phyloP scores from a whole-genome alignment of 2,113 vertebrate genomes.

The Himantopus leucocephalus region DNA sequence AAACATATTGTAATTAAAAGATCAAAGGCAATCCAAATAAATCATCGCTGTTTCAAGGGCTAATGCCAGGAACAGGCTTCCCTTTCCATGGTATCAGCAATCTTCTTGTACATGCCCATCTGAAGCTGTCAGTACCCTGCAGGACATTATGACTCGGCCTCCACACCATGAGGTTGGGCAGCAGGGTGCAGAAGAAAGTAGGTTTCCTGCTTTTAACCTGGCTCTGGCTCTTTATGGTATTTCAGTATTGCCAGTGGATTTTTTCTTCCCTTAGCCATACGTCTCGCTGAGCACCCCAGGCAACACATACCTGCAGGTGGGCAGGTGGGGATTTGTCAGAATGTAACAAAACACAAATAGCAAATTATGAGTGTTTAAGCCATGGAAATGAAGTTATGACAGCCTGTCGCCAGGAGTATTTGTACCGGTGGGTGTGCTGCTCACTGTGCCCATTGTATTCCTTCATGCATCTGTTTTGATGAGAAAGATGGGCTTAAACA shows the following conservation, averaged over 20 bases:
- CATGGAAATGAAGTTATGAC: conserved; percentile 2
- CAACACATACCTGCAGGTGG: not conserved
- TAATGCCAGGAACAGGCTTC: conserved; percentile 7
- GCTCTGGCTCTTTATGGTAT: not conserved
- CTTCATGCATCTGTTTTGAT: not conserved
- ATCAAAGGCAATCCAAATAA: conserved; percentile 39
- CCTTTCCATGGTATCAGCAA: not conserved
- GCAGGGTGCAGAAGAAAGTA: not conserved
- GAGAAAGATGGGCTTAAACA: not conserved
- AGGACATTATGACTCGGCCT: not conserved
- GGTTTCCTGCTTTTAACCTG: not conserved
- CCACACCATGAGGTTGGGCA: not conserved
- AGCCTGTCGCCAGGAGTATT: not conserved
- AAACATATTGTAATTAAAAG: conserved; percentile 34
- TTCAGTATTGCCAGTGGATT: not conserved
- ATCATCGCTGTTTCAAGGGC: not conserved
- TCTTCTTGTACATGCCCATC: not conserved
- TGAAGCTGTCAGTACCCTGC: conserved; percentile 11
- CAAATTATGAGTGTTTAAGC: not conserved
- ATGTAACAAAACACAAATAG: conserved; percentile 34
- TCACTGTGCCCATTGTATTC: not conserved
- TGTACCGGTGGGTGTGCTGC: not conserved
- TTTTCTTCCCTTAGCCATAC: not conserved
- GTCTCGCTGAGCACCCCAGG: not conserved
- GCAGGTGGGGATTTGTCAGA: conserved; percentile 49